Base-by-base conservation (phyloP, 2,888 invertebrate species). In the Drosophila affinis region DNA sequence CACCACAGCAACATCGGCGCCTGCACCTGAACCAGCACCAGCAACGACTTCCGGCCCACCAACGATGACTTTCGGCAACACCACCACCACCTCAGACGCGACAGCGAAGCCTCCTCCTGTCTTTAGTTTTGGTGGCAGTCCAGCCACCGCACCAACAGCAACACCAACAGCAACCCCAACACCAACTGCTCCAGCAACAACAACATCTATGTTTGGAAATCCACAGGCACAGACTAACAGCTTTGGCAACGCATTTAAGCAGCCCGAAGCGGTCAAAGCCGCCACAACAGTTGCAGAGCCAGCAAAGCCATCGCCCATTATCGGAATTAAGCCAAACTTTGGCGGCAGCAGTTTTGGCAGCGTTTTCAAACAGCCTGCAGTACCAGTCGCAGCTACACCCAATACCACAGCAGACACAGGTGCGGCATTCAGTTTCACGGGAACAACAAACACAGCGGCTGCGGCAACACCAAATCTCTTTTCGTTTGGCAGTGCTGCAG, bases 401-500 rank as follows among this genome's bases (percentile, higher is more conserved):
- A 14, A 65, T 3, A 45, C 47, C 10, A 21, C 62, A 21, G 9
- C 56, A 2, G n/a, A 58, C 6, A 24, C 24, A 24, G 29, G 9
- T 2, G 29, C 24, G 9, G 18, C 58, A 2, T 73, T 73, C 6
- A 45, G 34, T 0, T 74, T 74, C 14, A 51, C 46, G 4, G 10
- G 44, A 17, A 3, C 55, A 46, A 14, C 74, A 3, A 45, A 47
- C 10, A 21, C 62, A 21, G 10, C 62, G 7, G 18, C 61, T 3
- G 10, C 59, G 7, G 12, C 62, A 5, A 18, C 63, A 9, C n/a
- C 72, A 6, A 70, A 72, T 72, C 51, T 62, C 32, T 70, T 70
- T 34, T 1, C 17, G 2, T 70, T 70, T 17, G 70, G 70, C 12
- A 46, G 64, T 9, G 12, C 63, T 12, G 34, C 32, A 14, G 18